phyloP scores from a whole-genome alignment of 2,797 vertebrate genomes.

The Emys orbicularis region DNA sequence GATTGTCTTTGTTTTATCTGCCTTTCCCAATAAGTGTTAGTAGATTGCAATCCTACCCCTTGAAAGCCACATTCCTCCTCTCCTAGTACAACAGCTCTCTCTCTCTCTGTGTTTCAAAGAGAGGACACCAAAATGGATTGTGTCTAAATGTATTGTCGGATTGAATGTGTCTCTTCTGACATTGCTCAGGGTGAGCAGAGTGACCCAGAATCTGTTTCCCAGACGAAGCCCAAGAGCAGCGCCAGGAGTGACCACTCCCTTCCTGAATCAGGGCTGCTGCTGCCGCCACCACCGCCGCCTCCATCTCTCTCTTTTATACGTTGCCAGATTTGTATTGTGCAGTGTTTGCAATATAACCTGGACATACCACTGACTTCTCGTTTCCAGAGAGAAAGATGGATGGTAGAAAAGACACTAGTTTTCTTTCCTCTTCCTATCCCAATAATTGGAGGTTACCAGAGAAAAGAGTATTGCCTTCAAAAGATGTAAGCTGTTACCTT shows the following conservation, averaged over 20 bases:
- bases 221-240: not conserved
- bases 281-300: not conserved
- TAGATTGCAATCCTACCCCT: not conserved
- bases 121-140: not conserved
- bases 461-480: not conserved
- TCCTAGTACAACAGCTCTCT: not conserved
- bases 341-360: rapidly evolving
- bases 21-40: not conserved
- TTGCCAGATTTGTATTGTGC: not conserved
- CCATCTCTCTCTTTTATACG: not conserved
- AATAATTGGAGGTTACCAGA: not conserved
- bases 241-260: not conserved
- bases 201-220: not conserved
- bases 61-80: not conserved
- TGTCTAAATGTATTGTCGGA: not conserved
- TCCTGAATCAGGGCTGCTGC: not conserved
- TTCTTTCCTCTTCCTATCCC: not conserved
- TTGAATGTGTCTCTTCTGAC: not conserved
- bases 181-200: not conserved
- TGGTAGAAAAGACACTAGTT: not conserved
- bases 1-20: not conserved
- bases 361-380: not conserved
- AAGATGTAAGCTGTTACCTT: not conserved
- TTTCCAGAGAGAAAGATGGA: not conserved
- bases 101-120: too few relatives aligned